Base-by-base conservation (phyloP, 2,113 vertebrate species). In the Paedocypris sp. region DNA sequence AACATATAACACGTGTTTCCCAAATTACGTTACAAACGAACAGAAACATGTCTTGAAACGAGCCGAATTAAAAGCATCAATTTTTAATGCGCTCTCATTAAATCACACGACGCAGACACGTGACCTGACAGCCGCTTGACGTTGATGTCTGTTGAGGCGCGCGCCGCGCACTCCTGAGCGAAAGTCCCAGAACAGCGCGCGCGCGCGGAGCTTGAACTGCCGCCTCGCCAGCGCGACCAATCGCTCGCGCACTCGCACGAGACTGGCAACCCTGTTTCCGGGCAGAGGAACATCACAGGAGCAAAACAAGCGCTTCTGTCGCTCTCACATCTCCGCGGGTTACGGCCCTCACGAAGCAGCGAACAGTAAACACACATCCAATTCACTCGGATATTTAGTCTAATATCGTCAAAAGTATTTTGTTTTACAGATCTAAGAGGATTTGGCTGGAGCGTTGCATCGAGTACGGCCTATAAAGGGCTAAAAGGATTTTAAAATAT, bases 201-300 rank as follows among this genome's bases (percentile, higher is more conserved):
- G 39, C 54, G 54, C 54, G 39, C 54, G 39, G 36, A 23, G 57
- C 42, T 61, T 5, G 33, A 61, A 43, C 26, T 22, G 54, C 26
- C n/a, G 59, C 39, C 20, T n/a, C 25, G 31, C n/a, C n/a, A n/a
- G n/a, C n/a, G n/a, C 53, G 60, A 64, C 67, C 67, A 69, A 69
- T 69, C 67, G 43, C 26, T 46, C 46, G 46, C 20, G 18, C 41
- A 35, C 20, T 28, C 29, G 26, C 49, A 54, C 25, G 58, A 69
- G 61, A n/a, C n/a, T n/a, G n/a, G 53, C 62, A 13, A 52, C 53
- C n/a, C 53, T 69, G 67, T 69, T 69, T 69, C 67, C 60, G 67
- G 67, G 67, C 67, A 69, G 67, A 69, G 32, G 47, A 58, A 41
- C 39, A 32, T 22, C 9, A 31, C 38, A 58, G 31, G 12, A 41